Evolutionary conservation across 2,113 vertebrate species (phyloP).

Genomic region (Connochaetes taurinus): DNA sequence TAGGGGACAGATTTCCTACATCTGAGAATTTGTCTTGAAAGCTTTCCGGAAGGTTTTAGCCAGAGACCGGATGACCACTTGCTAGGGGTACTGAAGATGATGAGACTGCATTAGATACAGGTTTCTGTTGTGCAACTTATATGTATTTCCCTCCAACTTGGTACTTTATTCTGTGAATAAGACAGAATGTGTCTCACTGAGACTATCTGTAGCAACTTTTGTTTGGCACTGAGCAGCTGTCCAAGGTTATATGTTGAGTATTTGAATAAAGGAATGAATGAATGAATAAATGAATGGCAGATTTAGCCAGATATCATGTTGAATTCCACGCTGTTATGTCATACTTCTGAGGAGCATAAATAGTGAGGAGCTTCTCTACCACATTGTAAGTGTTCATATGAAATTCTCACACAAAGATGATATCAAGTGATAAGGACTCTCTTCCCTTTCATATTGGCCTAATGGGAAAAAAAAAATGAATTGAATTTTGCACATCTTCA

Average conservation of each 20-base stretch:
- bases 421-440: background rate
- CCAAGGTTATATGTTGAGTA: background rate
- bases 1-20: background rate
- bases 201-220: background rate
- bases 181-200: background rate
- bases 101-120: background rate
- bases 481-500: background rate
- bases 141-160: background rate
- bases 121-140: background rate
- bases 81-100: background rate
- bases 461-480: background rate
- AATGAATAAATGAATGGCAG: background rate
- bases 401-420: background rate
- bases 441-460: background rate
- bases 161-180: background rate
- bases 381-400: background rate
- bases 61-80: background rate
- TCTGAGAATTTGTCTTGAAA: background rate
- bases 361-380: background rate
- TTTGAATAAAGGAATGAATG: background rate
- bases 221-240: background rate
- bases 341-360: background rate
- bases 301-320: background rate
- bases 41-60: background rate
- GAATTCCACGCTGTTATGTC: background rate